Evolutionary conservation across 1,140 invertebrate species (phyloP), one percentile per base, ranked within the genome.

Genomic region (Drosophila teissieri): DNA sequence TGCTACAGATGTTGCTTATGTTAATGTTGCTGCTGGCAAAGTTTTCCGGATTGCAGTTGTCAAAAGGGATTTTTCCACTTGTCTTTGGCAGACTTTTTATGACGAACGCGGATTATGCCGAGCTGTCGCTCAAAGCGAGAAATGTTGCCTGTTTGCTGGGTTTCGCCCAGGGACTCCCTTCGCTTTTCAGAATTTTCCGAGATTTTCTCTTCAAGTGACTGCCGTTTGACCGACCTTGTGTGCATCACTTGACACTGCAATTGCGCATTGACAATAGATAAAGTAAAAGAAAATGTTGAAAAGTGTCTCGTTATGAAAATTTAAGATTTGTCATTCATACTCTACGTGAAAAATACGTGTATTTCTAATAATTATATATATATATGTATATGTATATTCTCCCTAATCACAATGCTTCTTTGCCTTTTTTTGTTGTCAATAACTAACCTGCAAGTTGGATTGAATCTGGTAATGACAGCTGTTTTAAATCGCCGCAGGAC

Each of bases 51-150:
- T 34, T 60, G 60, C 80, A 84, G 65, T 84, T 84, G 80, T 84
- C 80, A 80, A 76, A 84, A 73, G 63, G 80, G 74, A 61, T 84
- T 80, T 83, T 84, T 67, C 80, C 76, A 80, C 76, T 84, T 84
- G 80, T 84, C 80, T 78, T 77, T 57, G 65, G 31, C 52, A 57
- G 53, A 72, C 44, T 79, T 57, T 78, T 64, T 63, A 48, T 49
- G 36, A 24, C 53, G 69, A 69, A 56, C 52, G 53, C 45, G 68
- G 68, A 69, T 72, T 72, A 72, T 70, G 53, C 44, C 69, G 22
- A 72, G 64, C 53, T 72, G 68, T 72, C 64, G 55, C 44, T 65
- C 34, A 48, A 48, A 48, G 54, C 39, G 19, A 34, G 24, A 63
- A 63, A 34, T 22, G 55, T 58, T 24, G 54, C 27, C 24, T 17